Percentiles rank a stretch among this genome's conserved stretches.
Conservation (phyloP, 64 coral and sea anemone species). For the Dendronephthya gigantea region DNA sequence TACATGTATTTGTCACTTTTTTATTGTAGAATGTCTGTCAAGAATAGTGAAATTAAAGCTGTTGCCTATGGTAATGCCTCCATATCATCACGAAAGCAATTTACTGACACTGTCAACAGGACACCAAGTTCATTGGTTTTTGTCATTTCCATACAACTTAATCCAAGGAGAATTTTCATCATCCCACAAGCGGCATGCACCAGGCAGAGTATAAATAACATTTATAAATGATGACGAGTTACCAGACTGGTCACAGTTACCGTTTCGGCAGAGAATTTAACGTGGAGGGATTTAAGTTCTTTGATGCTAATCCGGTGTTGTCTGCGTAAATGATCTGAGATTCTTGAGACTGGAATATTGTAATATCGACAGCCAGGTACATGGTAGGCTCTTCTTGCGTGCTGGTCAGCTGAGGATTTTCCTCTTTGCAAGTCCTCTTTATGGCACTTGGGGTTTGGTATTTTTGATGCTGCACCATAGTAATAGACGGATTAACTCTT, state of each 20-base stretch:
- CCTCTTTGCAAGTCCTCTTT: neutral
- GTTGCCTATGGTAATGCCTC: no score
- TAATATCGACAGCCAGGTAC: conserved; percentile 9
- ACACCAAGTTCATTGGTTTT: no score
- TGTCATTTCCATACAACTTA: no score
- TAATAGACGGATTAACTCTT: neutral
- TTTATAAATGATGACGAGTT: neutral
- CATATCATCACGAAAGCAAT: no score
- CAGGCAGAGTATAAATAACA: neutral
- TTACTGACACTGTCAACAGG: no score
- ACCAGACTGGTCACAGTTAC: neutral
- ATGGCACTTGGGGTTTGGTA: neutral
- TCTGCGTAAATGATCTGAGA: conserved; percentile 5
- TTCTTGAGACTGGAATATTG: neutral
- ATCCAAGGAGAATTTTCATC: no score
- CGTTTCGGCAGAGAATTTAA: neutral
- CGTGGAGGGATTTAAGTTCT: neutral
- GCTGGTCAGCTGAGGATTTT: neutral
- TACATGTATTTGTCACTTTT: no score
- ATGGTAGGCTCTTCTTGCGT: neutral
- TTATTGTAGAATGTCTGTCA: no score
- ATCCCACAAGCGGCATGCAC: neutral
- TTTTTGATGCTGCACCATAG: neutral
- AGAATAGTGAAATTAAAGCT: no score
- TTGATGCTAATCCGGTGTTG: neutral